A percentile compares a stretch with the other conserved stretches of the same genome.
Evolutionary conservation across 1,140 invertebrate species (phyloP).

Genomic region (Sitobion miscanthi): DNA sequence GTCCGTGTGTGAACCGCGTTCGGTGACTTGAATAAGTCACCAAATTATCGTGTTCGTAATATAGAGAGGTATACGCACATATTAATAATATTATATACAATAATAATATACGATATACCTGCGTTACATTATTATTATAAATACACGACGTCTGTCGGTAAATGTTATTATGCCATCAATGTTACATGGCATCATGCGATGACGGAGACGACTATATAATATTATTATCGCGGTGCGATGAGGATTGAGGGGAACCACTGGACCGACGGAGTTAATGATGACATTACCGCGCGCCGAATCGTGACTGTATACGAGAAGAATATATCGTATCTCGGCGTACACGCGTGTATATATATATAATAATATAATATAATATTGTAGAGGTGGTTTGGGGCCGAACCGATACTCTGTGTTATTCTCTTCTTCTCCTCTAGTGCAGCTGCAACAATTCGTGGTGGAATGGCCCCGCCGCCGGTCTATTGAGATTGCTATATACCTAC

Average conservation of each 20-base stretch:
- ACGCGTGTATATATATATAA: not conserved
- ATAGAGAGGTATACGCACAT: not conserved
- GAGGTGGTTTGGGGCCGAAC: slow-evolving; percentile 52
- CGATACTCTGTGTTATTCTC: slow-evolving; percentile 38
- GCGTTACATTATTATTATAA: not conserved
- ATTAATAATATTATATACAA: not conserved
- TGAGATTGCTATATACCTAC: slow-evolving; percentile 36
- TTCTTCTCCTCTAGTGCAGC: slow-evolving; percentile 29
- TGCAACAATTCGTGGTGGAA: slow-evolving; percentile 56
- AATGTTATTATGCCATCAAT: not conserved
- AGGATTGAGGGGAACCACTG: slow-evolving; percentile 47
- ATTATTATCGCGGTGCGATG: slow-evolving; percentile 5
- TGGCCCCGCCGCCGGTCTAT: slow-evolving; percentile 35
- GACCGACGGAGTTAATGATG: slow-evolving; percentile 54
- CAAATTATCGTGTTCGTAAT: not conserved
- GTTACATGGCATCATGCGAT: not conserved
- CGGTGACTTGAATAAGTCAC: slow-evolving; percentile 22
- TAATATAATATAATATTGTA: not conserved
- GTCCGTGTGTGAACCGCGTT: not conserved
- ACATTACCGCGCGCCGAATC: slow-evolving; percentile 49
- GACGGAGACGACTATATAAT: not conserved
- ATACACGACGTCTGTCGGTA: not conserved
- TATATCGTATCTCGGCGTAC: slow-evolving; percentile 19
- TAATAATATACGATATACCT: not conserved
- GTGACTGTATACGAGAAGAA: slow-evolving; percentile 50